Evolutionary conservation across 1,140 invertebrate species (phyloP).

Genomic region (Brachionus plicatilis): DNA sequence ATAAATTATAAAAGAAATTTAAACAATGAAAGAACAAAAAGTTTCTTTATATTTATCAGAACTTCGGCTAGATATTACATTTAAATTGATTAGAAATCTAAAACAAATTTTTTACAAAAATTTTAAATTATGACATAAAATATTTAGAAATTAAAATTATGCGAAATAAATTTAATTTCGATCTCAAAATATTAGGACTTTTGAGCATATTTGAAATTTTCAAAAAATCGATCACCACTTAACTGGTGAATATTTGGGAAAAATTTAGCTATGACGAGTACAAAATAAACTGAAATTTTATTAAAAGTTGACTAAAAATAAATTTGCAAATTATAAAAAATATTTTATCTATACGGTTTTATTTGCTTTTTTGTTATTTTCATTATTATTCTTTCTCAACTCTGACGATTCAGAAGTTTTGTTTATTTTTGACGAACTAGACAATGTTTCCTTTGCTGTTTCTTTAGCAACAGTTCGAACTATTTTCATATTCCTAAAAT

Average conservation of each 20-base stretch:
- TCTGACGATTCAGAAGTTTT: background rate
- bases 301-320: background rate
- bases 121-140: no score
- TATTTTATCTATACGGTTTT: background rate
- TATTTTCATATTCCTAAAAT: slow-evolving; percentile 30
- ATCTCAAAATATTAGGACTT: no score
- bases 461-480: slow-evolving; percentile 24
- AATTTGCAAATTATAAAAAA: background rate
- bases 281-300: background rate
- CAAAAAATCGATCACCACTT: background rate
- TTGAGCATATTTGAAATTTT: background rate
- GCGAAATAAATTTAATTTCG: background rate
- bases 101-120: no score
- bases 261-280: background rate
- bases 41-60: background rate
- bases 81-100: background rate
- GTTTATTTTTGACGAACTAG: background rate
- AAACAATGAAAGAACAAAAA: background rate
- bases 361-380: background rate
- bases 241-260: background rate
- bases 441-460: slow-evolving; percentile 23
- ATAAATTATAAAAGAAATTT: no score
- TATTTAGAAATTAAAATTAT: background rate
- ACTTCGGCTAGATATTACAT: background rate
- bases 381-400: background rate